Percentiles rank a stretch among this genome's conserved stretches.
These are phyloP conservation scores for Dryococelus australis DNA, from an alignment of 2,888 invertebrate genomes.

Conservation along the genomic window DNA sequence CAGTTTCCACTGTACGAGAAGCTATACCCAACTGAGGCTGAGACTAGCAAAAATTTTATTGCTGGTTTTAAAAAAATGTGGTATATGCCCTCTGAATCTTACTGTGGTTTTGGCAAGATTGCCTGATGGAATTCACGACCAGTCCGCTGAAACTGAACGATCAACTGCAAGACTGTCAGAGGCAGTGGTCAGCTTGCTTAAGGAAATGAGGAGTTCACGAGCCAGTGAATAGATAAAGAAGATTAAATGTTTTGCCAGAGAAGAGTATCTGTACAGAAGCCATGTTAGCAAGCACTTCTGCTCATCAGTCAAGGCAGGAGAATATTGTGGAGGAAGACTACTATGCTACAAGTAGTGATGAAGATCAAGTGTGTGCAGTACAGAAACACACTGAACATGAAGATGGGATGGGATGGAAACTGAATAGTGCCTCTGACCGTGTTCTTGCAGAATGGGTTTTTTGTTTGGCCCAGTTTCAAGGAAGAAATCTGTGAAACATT, in stretches of 20 bases:
- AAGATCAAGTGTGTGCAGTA: not conserved
- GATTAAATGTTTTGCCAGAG: not conserved
- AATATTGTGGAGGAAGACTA: not conserved
- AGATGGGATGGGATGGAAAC: not conserved
- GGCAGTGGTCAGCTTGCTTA: not conserved
- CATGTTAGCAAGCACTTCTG: not conserved
- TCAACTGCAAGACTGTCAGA: not conserved
- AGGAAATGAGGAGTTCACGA: not conserved
- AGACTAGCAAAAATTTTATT: not conserved
- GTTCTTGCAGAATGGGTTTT: not conserved
- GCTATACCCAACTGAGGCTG: not conserved
- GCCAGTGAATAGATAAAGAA: not conserved
- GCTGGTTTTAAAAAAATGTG: not conserved
- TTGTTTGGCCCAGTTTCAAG: not conserved
- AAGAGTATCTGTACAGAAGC: not conserved
- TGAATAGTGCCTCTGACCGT: not conserved
- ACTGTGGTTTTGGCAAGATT: not conserved
- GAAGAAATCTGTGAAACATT: not conserved
- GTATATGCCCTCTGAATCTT: not conserved
- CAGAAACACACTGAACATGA: not conserved
- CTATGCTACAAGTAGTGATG: not conserved
- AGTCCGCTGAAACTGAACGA: not conserved
- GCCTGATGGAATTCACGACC: not conserved
- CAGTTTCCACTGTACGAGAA: conserved; percentile 12
- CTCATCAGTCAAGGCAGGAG: not conserved